Percentiles rank a stretch among this genome's conserved stretches.
Evolutionary conservation across 2,888 invertebrate genomes (phyloP).

Genomic region (Unio delphinus): DNA sequence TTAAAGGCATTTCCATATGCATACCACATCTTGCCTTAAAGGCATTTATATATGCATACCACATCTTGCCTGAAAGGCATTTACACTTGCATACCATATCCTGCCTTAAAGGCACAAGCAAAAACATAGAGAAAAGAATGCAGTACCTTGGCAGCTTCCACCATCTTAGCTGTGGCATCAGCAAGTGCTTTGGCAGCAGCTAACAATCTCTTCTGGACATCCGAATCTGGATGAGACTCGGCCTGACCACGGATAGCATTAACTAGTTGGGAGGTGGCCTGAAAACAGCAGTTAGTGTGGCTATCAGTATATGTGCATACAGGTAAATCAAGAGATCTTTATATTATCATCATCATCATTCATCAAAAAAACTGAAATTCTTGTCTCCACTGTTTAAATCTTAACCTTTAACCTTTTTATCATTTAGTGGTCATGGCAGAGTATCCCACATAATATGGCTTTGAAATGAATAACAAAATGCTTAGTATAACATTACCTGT

Average conservation of each 20-base stretch:
- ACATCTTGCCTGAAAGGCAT: neutral
- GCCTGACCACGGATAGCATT: constrained; percentile 96
- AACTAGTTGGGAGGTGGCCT: constrained; percentile 92
- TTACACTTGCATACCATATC: too few relatives aligned
- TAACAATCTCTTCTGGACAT: constrained; percentile 88
- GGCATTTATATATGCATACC: too few relatives aligned
- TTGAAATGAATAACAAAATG: too few relatives aligned
- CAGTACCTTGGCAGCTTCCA: constrained; percentile 87
- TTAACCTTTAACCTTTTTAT: neutral
- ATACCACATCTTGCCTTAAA: too few relatives aligned
- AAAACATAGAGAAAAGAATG: neutral
- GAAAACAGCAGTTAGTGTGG: constrained; percentile 7
- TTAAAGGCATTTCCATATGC: too few relatives aligned
- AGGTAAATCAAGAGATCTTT: too few relatives aligned
- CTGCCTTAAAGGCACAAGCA: neutral
- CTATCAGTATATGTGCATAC: too few relatives aligned
- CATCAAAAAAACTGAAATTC: neutral
- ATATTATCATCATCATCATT: neutral
- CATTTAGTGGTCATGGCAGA: neutral
- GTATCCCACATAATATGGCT: too few relatives aligned
- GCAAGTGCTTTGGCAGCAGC: constrained; percentile 95
- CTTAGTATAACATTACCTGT: constrained; percentile 73
- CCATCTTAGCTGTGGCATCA: constrained; percentile 96
- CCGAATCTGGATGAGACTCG: constrained; percentile 87
- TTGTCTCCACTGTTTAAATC: neutral